A percentile compares a stretch with the other conserved stretches of the same genome.
phyloP scores from a whole-genome alignment of 2,888 invertebrate species.

The Drosophila demipolita region DNA sequence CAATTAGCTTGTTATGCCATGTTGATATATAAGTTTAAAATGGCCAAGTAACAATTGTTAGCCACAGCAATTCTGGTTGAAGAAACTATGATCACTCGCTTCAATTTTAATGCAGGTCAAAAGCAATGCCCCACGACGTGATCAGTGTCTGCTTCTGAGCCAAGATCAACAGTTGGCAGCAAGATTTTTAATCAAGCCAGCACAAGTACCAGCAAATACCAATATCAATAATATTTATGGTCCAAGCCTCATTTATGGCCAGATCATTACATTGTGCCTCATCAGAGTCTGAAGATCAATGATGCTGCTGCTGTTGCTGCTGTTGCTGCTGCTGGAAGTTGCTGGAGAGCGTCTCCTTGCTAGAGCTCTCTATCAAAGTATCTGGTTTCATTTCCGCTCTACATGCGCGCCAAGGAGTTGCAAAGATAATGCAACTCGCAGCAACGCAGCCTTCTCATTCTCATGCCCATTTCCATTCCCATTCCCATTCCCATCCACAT shows the following conservation, averaged over 20 bases:
- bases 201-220: conserved; percentile 36
- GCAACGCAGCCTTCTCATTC: conserved; percentile 22
- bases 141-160: conserved; percentile 38
- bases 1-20: conserved; percentile 11
- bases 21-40: not conserved
- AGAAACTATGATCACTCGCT: not conserved
- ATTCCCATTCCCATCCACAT: conserved; percentile 7
- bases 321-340: conserved; percentile 8
- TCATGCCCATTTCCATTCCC: conserved; percentile 17
- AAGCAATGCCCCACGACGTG: conserved; percentile 24
- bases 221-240: conserved; percentile 56
- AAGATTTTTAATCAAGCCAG: conserved; percentile 47
- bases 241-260: conserved; percentile 50
- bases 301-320: conserved; percentile 12
- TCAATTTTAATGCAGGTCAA: conserved; percentile 19
- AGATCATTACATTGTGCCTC: conserved; percentile 54
- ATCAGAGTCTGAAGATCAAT: conserved; percentile 54
- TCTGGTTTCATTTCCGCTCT: conserved; percentile 84
- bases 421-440: conserved; percentile 64
- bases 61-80: not conserved
- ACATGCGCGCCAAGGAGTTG: conserved; percentile 71
- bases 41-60: not conserved
- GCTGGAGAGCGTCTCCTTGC: conserved; percentile 25
- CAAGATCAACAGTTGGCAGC: conserved; percentile 48
- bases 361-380: conserved; percentile 70